Evolutionary conservation across 2,888 invertebrate species (phyloP).

Genomic region (Pammene fasciana): DNA sequence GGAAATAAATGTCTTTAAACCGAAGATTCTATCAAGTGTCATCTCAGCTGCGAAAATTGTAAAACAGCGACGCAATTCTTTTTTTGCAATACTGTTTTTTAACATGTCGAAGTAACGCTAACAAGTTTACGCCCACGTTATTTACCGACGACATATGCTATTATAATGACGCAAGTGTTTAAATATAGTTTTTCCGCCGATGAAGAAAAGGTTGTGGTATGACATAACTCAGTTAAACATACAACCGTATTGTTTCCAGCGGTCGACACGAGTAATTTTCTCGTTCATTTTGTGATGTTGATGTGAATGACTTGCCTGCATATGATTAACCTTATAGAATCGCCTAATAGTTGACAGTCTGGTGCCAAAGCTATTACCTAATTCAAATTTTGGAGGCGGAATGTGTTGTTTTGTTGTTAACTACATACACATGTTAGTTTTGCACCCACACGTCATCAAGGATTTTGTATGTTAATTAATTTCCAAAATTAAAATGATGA

Average conservation of each 20-base stretch:
- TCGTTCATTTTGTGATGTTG: slow-evolving; percentile 32
- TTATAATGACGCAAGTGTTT: slow-evolving; percentile 41
- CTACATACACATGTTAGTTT: slow-evolving; percentile 3
- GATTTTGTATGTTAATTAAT: slow-evolving; percentile 52
- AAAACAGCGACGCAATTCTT: slow-evolving; percentile 29
- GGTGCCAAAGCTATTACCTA: slow-evolving; percentile 21
- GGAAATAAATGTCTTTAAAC: no score
- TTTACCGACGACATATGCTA: slow-evolving; percentile 38
- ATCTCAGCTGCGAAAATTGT: slow-evolving; percentile 19
- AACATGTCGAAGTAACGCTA: slow-evolving; percentile 34
- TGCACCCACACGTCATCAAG: slow-evolving; percentile 20
- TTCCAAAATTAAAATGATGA: slow-evolving; percentile 15
- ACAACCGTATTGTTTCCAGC: slow-evolving; percentile 12
- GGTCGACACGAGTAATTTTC: slow-evolving; percentile 4
- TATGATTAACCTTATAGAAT: slow-evolving; percentile 16
- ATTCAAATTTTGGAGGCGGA: slow-evolving; percentile 3
- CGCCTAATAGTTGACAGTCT: slow-evolving; percentile 11
- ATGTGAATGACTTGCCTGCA: slow-evolving; percentile 24
- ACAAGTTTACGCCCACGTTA: slow-evolving; percentile 35
- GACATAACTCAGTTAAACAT: slow-evolving; percentile 54
- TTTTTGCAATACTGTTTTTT: slow-evolving; percentile 36
- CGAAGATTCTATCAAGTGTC: slow-evolving; percentile 9
- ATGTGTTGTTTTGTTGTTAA: slow-evolving; percentile 1
- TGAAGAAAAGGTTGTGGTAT: slow-evolving; percentile 51
- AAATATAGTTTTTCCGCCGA: slow-evolving; percentile 52